A percentile compares a stretch with the other conserved stretches of the same genome.
Conservation (phyloP, 2,888 invertebrate species). For the Diarsia mendica region DNA sequence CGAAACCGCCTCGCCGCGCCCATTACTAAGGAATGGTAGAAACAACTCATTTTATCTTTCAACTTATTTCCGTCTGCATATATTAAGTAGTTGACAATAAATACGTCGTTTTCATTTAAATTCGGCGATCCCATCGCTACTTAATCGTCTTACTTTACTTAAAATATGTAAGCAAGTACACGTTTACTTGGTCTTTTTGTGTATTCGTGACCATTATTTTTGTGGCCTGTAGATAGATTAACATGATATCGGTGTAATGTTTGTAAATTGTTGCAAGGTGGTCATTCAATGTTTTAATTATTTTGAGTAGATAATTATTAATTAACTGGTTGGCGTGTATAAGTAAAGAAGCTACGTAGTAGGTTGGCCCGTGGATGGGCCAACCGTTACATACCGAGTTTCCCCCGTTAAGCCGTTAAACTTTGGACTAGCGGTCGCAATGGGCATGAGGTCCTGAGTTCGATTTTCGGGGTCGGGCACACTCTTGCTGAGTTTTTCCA, state of each 20-base stretch:
- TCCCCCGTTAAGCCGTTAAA: no score
- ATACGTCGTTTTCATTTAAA: conserved; percentile 51
- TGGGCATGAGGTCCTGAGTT: no score
- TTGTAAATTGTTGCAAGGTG: conserved; percentile 35
- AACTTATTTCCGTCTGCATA: conserved; percentile 86
- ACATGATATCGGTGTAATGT: conserved; percentile 14
- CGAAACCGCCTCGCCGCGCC: conserved; percentile 81
- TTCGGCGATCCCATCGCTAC: conserved; percentile 52
- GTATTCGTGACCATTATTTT: conserved; percentile 16
- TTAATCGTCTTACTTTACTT: conserved; percentile 37
- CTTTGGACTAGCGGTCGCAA: background rate
- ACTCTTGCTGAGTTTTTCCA: no score
- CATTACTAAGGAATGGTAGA: conserved; percentile 83
- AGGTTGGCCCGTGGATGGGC: no score
- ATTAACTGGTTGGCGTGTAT: no score
- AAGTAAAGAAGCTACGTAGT: no score
- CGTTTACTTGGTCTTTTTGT: conserved; percentile 12
- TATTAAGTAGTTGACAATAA: conserved; percentile 75
- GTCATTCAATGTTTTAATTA: background rate
- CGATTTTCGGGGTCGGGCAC: no score
- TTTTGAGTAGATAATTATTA: background rate
- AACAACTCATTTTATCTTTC: conserved; percentile 85
- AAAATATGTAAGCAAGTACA: conserved; percentile 32
- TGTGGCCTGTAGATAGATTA: conserved; percentile 16
- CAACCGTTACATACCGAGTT: no score